These are phyloP conservation scores for Campoletis sonorensis DNA, from an alignment of 1,140 invertebrate genomes.

Conservation along the genomic window DNA sequence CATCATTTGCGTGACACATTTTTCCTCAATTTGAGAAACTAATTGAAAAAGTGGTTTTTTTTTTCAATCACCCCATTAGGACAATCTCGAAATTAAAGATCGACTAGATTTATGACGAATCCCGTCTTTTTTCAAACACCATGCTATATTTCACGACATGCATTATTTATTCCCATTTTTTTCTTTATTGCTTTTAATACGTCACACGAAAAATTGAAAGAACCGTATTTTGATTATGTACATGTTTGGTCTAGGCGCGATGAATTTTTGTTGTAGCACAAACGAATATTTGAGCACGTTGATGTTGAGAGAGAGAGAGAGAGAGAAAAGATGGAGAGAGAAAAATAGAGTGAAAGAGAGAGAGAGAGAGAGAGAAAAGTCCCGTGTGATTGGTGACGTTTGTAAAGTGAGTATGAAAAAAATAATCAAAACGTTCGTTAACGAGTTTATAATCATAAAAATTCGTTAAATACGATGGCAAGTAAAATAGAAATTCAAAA, in stretches of 20 bases:
- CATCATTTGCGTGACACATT: too few species aligned
- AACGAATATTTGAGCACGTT: constrained; percentile 54
- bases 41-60: not conserved
- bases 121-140: constrained; percentile 39
- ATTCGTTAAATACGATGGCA: constrained; percentile 11
- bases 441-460: not conserved
- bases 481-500: constrained; percentile 45
- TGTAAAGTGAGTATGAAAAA: not conserved
- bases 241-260: constrained; percentile 35
- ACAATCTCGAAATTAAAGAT: not conserved
- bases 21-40: not conserved
- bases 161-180: constrained; percentile 47
- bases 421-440: constrained; percentile 2
- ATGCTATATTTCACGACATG: constrained; percentile 63
- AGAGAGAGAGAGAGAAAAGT: not conserved
- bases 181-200: not conserved
- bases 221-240: not conserved
- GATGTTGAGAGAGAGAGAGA: constrained; percentile 59
- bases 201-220: not conserved
- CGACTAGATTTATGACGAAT: not conserved
- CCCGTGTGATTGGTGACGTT: too few species aligned
- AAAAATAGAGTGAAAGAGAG: not conserved
- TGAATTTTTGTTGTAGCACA: constrained; percentile 49
- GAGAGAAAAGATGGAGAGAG: not conserved
- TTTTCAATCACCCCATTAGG: not conserved